These are phyloP conservation scores for Pocillopora meandrina DNA, from an alignment of 92 coral and sea anemone genomes.

Conservation along the genomic window DNA sequence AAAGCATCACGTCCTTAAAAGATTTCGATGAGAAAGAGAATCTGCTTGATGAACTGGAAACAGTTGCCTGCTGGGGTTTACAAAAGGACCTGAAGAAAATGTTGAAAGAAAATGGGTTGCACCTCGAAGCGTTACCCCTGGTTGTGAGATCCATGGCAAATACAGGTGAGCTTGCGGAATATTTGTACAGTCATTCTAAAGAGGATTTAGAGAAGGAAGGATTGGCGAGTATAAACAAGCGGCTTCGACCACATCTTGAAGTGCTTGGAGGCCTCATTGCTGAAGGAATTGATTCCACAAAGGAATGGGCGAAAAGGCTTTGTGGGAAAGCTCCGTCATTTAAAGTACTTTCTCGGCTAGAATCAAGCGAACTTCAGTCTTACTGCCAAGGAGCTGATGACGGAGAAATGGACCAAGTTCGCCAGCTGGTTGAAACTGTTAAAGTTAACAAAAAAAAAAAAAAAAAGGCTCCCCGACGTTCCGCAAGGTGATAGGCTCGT, in stretches of 20 bases:
- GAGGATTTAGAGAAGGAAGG: slow-evolving; percentile 5
- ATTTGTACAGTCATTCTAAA: not conserved
- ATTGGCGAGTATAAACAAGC: slow-evolving; percentile 14
- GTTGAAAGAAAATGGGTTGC: slow-evolving; percentile 42
- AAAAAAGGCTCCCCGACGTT: not conserved
- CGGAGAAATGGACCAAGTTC: slow-evolving; percentile 41
- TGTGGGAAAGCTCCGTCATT: slow-evolving; percentile 32
- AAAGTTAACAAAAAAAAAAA: not conserved
- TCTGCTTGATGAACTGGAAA: slow-evolving; percentile 9
- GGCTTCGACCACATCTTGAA: slow-evolving; percentile 44
- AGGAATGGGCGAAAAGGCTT: slow-evolving; percentile 42
- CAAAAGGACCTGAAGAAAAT: slow-evolving; percentile 13
- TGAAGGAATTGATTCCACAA: slow-evolving; percentile 26
- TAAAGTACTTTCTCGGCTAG: slow-evolving; percentile 32
- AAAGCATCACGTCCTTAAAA: not conserved
- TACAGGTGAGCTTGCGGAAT: slow-evolving; percentile 28
- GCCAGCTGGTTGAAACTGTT: slow-evolving; percentile 8
- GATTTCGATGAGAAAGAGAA: slow-evolving; percentile 8
- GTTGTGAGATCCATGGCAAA: slow-evolving; percentile 35
- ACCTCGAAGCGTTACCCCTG: slow-evolving; percentile 36
- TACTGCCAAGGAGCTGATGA: slow-evolving; percentile 32
- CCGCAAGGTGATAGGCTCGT: slow-evolving; percentile 13
- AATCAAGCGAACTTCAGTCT: not conserved
- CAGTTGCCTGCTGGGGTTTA: slow-evolving; percentile 23
- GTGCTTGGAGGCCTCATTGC: slow-evolving; percentile 37